phyloP scores from a whole-genome alignment of 2,113 vertebrate genomes.

The Poicephalus gulielmi region DNA sequence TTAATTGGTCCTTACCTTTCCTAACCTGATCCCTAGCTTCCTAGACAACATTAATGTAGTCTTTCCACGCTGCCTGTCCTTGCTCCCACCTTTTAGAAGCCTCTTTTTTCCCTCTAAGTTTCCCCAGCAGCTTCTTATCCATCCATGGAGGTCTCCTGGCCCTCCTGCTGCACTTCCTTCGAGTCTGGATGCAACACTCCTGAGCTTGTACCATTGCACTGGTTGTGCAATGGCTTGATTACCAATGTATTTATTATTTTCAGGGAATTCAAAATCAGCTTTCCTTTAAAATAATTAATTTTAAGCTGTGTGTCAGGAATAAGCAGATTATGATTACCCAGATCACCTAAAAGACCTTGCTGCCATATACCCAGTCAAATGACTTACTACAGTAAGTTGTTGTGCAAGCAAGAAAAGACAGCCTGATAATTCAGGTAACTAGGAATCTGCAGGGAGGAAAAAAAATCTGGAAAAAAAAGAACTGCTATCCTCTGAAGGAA shows the following conservation, averaged over 20 bases:
- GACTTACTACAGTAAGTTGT: background rate
- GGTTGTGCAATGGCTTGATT: background rate
- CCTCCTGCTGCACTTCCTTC: background rate
- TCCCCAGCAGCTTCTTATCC: background rate
- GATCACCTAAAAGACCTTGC: background rate
- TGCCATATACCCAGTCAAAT: background rate
- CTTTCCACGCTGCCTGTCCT: background rate
- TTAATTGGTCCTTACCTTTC: background rate
- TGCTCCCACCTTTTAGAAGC: background rate
- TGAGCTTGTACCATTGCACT: background rate
- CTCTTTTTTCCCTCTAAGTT: background rate
- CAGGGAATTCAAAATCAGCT: background rate
- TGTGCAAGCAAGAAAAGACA: background rate
- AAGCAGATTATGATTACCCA: background rate
- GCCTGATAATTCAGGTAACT: background rate
- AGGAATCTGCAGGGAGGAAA: background rate
- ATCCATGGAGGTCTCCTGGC: background rate
- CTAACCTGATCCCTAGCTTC: background rate
- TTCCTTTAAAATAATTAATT: background rate
- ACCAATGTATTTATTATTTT: background rate
- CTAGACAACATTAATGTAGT: background rate
- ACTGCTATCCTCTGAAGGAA: background rate
- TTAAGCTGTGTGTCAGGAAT: background rate
- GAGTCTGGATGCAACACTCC: background rate
- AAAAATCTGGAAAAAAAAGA: background rate